These are phyloP conservation scores for Gallirallus australis DNA, from an alignment of 2,797 vertebrate species.

Conservation along the genomic window DNA sequence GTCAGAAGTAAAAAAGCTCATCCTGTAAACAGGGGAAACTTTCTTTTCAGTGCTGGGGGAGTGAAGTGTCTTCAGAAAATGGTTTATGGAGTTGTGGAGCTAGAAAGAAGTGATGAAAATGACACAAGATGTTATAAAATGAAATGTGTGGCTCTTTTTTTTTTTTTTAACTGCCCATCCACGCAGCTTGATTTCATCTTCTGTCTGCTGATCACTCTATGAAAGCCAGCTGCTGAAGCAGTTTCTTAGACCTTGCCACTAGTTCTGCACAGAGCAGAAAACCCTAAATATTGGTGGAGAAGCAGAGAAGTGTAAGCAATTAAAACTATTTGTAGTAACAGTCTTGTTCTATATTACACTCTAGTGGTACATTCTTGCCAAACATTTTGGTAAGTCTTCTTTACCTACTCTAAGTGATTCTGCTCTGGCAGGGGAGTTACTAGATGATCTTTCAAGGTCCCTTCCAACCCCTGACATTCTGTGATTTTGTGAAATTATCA, in stretches of 20 bases:
- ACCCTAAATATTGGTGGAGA: neutral
- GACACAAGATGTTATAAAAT: neutral
- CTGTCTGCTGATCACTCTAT: neutral
- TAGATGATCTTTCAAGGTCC: no score
- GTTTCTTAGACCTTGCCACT: neutral
- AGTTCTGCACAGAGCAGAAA: neutral
- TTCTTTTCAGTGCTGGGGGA: neutral
- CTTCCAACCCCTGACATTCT: no score
- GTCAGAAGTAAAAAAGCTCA: neutral
- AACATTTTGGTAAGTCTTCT: neutral
- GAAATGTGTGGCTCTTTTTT: rapidly evolving
- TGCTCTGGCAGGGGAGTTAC: no score
- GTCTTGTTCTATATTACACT: neutral
- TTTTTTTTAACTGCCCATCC: neutral
- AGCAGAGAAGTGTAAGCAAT: neutral
- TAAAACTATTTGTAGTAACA: neutral
- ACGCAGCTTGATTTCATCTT: conserved; percentile 14
- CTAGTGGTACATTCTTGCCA: neutral
- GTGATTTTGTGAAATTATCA: neutral
- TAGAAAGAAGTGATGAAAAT: neutral
- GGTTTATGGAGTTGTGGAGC: neutral
- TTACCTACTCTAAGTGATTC: neutral
- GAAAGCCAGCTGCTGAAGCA: neutral
- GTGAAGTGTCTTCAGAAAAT: neutral
- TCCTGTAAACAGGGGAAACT: neutral